Conservation (phyloP, 2,113 vertebrate genomes). For the Ia io region DNA sequence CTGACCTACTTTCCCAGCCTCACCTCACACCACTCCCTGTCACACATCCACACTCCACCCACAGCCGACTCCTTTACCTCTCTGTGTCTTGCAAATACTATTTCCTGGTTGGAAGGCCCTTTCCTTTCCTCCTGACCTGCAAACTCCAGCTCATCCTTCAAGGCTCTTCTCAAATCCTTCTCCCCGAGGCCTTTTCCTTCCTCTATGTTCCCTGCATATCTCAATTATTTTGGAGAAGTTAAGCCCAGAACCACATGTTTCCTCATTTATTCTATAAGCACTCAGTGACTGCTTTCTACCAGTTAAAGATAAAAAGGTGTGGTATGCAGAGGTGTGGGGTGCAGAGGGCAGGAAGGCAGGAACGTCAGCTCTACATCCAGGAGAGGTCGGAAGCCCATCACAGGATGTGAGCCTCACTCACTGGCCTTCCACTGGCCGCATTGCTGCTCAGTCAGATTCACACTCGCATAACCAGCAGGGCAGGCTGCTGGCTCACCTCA, state of each 20-base stretch:
- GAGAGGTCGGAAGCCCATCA: background rate
- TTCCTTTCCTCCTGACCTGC: background rate
- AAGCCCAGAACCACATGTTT: background rate
- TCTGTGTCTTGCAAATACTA: background rate
- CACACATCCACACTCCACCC: background rate
- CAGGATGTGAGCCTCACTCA: accelerated
- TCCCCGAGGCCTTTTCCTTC: background rate
- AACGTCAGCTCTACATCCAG: background rate
- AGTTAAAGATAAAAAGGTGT: background rate
- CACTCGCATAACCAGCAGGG: background rate
- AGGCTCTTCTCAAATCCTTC: background rate
- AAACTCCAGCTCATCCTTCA: background rate
- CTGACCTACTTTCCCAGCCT: background rate
- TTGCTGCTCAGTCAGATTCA: background rate
- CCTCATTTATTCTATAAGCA: background rate
- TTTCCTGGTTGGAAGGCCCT: background rate
- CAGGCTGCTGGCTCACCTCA: background rate
- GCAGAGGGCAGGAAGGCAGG: background rate
- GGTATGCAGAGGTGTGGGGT: background rate
- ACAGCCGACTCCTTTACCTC: background rate
- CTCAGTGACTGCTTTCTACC: background rate
- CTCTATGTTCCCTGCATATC: background rate
- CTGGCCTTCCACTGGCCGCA: background rate
- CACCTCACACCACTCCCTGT: background rate
- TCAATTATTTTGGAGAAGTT: background rate